Conservation (phyloP, 2,888 invertebrate genomes). For the Ennomos fuscantarius region DNA sequence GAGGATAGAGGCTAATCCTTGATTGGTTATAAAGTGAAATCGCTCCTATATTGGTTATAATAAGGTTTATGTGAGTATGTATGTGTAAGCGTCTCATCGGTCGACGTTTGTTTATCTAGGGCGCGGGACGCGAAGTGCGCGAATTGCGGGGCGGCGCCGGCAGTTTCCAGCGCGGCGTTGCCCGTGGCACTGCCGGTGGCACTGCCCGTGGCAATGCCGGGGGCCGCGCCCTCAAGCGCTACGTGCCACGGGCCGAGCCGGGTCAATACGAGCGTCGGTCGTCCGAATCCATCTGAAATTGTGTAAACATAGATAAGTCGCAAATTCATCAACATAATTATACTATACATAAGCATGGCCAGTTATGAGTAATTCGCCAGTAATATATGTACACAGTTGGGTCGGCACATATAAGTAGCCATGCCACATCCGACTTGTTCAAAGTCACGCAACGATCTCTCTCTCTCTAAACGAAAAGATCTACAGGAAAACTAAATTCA, state of each 20-base stretch:
- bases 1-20: too few species aligned
- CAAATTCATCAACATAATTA: too few species aligned
- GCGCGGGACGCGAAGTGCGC: constrained; percentile 1
- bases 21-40: too few species aligned
- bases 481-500: too few species aligned
- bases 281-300: constrained; percentile 72
- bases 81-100: constrained; percentile 17
- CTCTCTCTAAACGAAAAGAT: too few species aligned
- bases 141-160: neutral
- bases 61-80: neutral
- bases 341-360: too few species aligned
- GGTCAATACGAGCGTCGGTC: constrained; percentile 81
- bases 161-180: neutral
- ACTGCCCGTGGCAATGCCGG: constrained; percentile 1
- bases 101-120: constrained; percentile 18
- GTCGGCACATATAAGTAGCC: too few species aligned
- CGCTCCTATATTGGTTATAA: too few species aligned
- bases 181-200: neutral
- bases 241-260: constrained; percentile 38
- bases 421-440: too few species aligned
- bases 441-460: too few species aligned
- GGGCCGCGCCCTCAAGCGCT: constrained; percentile 26
- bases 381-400: neutral
- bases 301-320: neutral
- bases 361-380: too few species aligned